Evolutionary conservation across 1,140 invertebrate genomes (phyloP), one percentile per base, ranked within the genome.

Genomic region (Venturia canescens): DNA sequence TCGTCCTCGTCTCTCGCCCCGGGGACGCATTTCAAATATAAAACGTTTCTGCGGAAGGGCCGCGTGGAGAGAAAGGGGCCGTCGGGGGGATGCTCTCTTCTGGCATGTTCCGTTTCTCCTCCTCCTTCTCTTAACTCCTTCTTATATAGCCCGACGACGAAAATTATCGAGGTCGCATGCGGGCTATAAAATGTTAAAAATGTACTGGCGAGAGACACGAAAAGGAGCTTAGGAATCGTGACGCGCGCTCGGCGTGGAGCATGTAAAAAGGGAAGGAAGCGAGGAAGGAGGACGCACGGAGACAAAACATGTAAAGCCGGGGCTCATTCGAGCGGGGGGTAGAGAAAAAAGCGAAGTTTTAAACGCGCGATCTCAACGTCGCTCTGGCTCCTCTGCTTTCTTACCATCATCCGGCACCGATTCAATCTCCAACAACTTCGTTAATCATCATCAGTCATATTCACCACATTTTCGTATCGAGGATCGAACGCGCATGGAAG

Each of bases 1-100:
- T 34, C 50, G 15, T 50, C 23, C 44, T 63, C 26, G 34, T 29
- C 26, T 48, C 53, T 34, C 26, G 74, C 66, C 72, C 50, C 72
- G 72, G 50, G 53, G 72, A 76, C 72, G 72, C 72, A 76, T 76
- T 76, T 76, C 72, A 76, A 76, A 76, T 76, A 76, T 76, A 76
- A 76, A 76, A 76, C 72, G 53, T 60, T 76, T 76, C 44, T 44
- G 15, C 1, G n/a, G 50, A 21, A 21, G 50, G 50, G n/a, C 50
- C 7, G 38, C 38, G 11, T 11, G 71, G 26, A 21, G 38, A 44
- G 38, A 44, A 44, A 44, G 38, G 38, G 38, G 15, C n/a, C n/a
- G n/a, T n/a, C 16, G 15, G 23, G 23, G 16, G 26, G 44, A 1
- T 48, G 71, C 16, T 29, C 27, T 18, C 27, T 34, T 2, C 67